Base-by-base conservation (phyloP, 1,140 invertebrate genomes). In the Zeugodacus cucurbitae region DNA sequence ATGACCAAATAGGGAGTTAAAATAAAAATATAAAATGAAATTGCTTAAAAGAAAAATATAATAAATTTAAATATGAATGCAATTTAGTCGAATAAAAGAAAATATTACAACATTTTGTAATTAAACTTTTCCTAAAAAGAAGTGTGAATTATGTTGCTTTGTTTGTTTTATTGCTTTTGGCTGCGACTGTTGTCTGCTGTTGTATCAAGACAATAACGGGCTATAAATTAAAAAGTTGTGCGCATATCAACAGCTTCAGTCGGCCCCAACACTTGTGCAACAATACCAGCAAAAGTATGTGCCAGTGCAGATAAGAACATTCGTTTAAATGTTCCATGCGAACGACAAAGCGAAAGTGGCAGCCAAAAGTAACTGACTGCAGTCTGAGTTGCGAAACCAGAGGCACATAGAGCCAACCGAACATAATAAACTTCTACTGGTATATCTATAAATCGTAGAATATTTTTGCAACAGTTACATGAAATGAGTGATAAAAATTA, bases 191-290 rank as follows among this genome's bases (percentile, higher is more conserved):
- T 82, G 74, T 44, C 74, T 82, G 74, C 37, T 7, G 34, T 22
- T 7, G 20, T 37, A n/a, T 41, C 74, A 54, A 82, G 74, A 82
- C 74, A 82, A 82, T n/a, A 82, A 48, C 74, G n/a, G 17, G 8
- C 74, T 41, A 82, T 82, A 82, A 82, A 82, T 82, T 82, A 82
- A 82, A 82, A 82, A 82, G n/a, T 82, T 82, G 22, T 82, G 44
- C 8, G 10, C 41, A 26, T 82, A 82, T 82, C 74, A 82, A 54
- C 74, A 54, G 44, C 41, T 48, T 82, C 74, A 82, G 74, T n/a
- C 37, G 26, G 74, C 41, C 8, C 48, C n/a, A 82, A 44, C 41
- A 48, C 20, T 22, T 82, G 44, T 17, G 41, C 67, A 74, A 20
- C 58, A 62, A 62, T 26, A 62, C 58, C 14, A 54, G 20, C 58